Conservation (phyloP, 2,113 vertebrate genomes). For the Oreochromis tanganicae region DNA sequence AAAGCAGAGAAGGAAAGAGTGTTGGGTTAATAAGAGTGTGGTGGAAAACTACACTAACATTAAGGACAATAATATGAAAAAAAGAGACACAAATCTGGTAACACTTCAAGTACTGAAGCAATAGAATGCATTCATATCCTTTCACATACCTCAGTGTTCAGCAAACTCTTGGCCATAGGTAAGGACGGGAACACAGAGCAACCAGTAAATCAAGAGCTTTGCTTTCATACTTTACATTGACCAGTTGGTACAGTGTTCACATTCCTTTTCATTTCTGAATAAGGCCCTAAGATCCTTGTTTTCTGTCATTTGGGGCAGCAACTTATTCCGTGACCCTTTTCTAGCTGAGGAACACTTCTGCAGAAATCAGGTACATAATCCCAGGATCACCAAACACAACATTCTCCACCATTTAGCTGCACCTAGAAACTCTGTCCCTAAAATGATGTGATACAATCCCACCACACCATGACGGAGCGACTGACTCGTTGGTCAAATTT, state of each 20-base stretch:
- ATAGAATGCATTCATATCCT: rapidly evolving
- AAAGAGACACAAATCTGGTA: not conserved
- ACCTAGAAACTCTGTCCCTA: not conserved
- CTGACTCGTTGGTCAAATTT: not conserved
- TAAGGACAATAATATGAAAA: not conserved
- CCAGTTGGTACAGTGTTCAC: not conserved
- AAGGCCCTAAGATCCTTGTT: not conserved
- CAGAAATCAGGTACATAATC: not conserved
- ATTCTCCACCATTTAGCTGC: not conserved
- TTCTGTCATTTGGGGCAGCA: too few relatives aligned
- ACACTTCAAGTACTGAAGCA: not conserved
- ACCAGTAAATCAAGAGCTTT: not conserved
- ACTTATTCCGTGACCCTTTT: not conserved
- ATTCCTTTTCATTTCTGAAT: not conserved
- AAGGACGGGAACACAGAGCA: not conserved
- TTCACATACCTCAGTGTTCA: not conserved
- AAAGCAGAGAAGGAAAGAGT: not conserved
- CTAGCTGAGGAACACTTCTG: not conserved
- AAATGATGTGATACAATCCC: not conserved
- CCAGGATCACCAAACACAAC: not conserved
- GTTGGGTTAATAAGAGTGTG: not conserved
- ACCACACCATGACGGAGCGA: rapidly evolving
- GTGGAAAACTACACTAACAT: not conserved
- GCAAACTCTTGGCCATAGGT: not conserved
- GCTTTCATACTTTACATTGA: not conserved